A percentile compares a stretch with the other conserved stretches of the same genome.
Conservation (phyloP, 1,140 invertebrate genomes). For the Octopus sinensis region DNA sequence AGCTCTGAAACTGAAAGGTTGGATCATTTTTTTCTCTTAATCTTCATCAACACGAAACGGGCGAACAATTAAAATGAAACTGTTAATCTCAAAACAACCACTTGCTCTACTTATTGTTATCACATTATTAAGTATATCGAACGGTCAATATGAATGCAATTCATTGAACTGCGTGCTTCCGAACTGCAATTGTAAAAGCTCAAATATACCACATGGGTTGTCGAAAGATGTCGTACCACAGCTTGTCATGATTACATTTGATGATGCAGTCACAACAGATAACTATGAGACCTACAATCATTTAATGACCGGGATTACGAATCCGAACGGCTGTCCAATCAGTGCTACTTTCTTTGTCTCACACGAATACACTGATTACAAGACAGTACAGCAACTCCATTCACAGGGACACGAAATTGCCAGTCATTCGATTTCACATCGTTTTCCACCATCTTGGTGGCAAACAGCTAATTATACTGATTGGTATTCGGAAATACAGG, state of each 20-base stretch:
- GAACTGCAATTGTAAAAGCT: slow-evolving; percentile 30
- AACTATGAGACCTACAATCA: slow-evolving; percentile 72
- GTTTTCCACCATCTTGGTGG: slow-evolving; percentile 37
- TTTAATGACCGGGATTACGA: slow-evolving; percentile 59
- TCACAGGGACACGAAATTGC: slow-evolving; percentile 82
- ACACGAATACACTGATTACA: slow-evolving; percentile 79
- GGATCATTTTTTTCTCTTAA: too few relatives aligned
- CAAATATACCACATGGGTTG: slow-evolving; percentile 71
- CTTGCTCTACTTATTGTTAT: too few relatives aligned
- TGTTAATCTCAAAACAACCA: too few relatives aligned
- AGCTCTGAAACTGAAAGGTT: too few relatives aligned
- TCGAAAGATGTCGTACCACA: slow-evolving; percentile 65
- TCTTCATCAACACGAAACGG: too few relatives aligned
- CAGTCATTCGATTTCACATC: slow-evolving; percentile 63
- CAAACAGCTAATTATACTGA: slow-evolving; percentile 30
- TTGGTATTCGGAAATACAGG: slow-evolving; percentile 33
- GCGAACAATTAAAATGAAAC: too few relatives aligned
- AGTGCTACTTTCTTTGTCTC: slow-evolving; percentile 76
- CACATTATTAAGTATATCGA: neutral
- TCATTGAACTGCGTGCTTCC: slow-evolving; percentile 28
- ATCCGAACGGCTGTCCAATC: slow-evolving; percentile 79
- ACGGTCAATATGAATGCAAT: slow-evolving; percentile 16
- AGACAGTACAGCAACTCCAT: slow-evolving; percentile 77
- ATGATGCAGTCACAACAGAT: slow-evolving; percentile 94
- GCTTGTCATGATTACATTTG: slow-evolving; percentile 96